Percentiles rank a stretch among this genome's conserved stretches.
Evolutionary conservation across 2,797 vertebrate genomes (phyloP).

Genomic region (Takifugu ocellatus): DNA sequence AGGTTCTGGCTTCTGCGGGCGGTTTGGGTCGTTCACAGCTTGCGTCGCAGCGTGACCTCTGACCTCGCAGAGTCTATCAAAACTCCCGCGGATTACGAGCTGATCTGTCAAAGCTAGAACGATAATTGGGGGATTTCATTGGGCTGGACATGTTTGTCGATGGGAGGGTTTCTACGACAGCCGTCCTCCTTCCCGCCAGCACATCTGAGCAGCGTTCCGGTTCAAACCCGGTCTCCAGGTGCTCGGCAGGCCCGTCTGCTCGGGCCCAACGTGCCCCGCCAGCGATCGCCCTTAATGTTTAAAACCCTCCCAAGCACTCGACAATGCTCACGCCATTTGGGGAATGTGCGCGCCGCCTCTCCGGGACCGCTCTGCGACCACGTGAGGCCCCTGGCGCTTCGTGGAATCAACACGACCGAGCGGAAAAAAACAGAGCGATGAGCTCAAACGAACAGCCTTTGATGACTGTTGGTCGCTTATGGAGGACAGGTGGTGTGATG

Average conservation of each 20-base stretch:
- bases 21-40: too few species aligned
- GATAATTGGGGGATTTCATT: too few species aligned
- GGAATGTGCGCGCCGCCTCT: slow-evolving; percentile 39
- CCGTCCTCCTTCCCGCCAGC: background rate
- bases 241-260: slow-evolving; percentile 8
- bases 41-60: too few species aligned
- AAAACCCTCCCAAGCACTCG: slow-evolving; percentile 23
- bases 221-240: slow-evolving; percentile 20
- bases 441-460: slow-evolving; percentile 11
- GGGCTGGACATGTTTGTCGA: too few species aligned
- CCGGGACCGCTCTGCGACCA: slow-evolving; percentile 14
- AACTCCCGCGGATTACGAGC: too few species aligned
- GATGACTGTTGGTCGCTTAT: slow-evolving; percentile 12
- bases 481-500: slow-evolving; percentile 21
- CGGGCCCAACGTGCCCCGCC: slow-evolving; percentile 3
- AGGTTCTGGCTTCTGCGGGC: too few species aligned
- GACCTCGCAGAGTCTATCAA: too few species aligned
- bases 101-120: too few species aligned
- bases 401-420: slow-evolving; percentile 19
- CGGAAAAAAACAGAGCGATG: slow-evolving; percentile 15
- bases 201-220: slow-evolving; percentile 46
- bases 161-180: too few species aligned
- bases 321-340: slow-evolving; percentile 16
- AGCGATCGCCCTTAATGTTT: slow-evolving; percentile 12
- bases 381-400: slow-evolving; percentile 19